Base-by-base conservation (phyloP, 2,113 vertebrate genomes). In the Microcebus griseorufus region DNA sequence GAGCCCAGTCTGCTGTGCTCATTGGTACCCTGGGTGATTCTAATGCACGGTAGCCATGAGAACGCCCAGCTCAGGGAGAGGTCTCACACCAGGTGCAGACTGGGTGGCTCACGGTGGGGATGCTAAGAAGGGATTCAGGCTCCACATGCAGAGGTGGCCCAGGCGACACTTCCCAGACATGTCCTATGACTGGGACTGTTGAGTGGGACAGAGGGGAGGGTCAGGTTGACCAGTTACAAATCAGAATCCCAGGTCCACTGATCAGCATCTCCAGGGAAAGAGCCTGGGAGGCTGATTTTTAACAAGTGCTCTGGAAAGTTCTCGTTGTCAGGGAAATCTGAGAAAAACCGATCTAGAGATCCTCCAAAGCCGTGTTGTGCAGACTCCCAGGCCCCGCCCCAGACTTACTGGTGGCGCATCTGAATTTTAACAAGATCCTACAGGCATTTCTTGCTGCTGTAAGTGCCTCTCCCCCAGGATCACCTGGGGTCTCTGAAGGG, bases 181-280 rank as follows among this genome's bases (percentile, higher is more conserved):
- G 9, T 29, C 17, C 37, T n/a, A 39, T 18, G 17, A 42, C 22
- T 4, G 76, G 25, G 58, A 37, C 80, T 58, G 0, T 32, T 34
- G 9, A 25, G 18, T 18, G 22, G 23, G 27, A 2, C 2, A 2
- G 18, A 10, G 32, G 42, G 0, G 42, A 6, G 12, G 27, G 16
- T 10, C 34, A 27, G 48, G 29, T 23, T 73, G 65, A 27, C 69
- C 58, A 65, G 42, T 72, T 72, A 73, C 67, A 55, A 42, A 10
- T n/a, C 37, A 48, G 82, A 60, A 53, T 55, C 65, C 72, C 48
- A n/a, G 39, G n/a, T 29, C 22, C 37, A 2, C 62, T 22, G 75
- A 39, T 13, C 82, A 60, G 81, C 39, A 51, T 87, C 60, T 58
- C 55, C 51, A 27, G 45, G 70, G 39, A 64, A 55, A 55, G 81